Conservation (phyloP, 2,888 invertebrate genomes). For the Drosophila anomalata region DNA sequence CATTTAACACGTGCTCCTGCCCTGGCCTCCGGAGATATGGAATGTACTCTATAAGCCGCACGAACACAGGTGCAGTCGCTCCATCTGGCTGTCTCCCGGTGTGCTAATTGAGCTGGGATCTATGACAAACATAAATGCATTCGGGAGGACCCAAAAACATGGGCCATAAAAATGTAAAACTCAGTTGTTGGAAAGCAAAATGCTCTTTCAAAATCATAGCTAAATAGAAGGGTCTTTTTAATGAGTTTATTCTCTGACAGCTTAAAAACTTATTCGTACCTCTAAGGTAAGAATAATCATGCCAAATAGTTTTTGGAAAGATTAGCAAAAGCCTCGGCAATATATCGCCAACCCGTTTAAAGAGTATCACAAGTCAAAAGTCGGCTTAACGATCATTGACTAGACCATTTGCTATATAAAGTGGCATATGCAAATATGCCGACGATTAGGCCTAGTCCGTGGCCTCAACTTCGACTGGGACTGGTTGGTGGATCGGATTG, state of each 20-base stretch:
- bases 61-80: slow-evolving; percentile 55
- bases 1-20: slow-evolving; percentile 57
- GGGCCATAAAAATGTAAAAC: background rate
- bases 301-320: background rate
- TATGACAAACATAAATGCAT: slow-evolving; percentile 71
- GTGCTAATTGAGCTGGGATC: slow-evolving; percentile 68
- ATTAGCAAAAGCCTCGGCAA: background rate
- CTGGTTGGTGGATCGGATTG: slow-evolving; percentile 29
- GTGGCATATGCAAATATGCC: slow-evolving; percentile 78
- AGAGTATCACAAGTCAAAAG: slow-evolving; percentile 43
- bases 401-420: slow-evolving; percentile 72
- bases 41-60: slow-evolving; percentile 7
- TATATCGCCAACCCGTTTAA: background rate
- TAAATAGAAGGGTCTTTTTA: background rate
- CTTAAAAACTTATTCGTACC: too few relatives aligned
- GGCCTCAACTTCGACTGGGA: slow-evolving; percentile 41
- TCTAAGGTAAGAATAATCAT: too few relatives aligned
- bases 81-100: slow-evolving; percentile 44
- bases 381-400: slow-evolving; percentile 77
- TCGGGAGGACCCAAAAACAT: slow-evolving; percentile 33
- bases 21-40: background rate
- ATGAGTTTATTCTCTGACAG: background rate
- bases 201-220: slow-evolving; percentile 4
- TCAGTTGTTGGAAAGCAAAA: background rate
- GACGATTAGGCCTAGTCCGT: slow-evolving; percentile 62